Base-by-base conservation (phyloP, 2,113 vertebrate species). In the Tragelaphus strepsiceros region DNA sequence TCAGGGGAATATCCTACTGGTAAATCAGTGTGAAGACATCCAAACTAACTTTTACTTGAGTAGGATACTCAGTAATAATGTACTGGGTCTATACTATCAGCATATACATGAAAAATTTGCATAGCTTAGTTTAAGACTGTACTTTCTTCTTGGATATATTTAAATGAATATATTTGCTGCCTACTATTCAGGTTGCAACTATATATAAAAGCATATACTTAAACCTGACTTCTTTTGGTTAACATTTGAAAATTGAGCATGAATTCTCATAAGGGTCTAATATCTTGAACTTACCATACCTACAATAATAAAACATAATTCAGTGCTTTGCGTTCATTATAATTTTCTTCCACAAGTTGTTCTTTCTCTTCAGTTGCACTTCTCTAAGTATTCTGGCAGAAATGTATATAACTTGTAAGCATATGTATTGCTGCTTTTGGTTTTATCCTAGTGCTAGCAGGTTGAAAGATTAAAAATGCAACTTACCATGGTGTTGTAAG, bases 401-500 rank as follows among this genome's bases (percentile, higher is more conserved):
- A 0, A n/a, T n/a, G 12, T 11, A 0, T 39, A 4, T 74, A 26
- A 3, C 10, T 9, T n/a, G 8, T 89, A 39, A 43, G 39, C 1
- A 28, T 77, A 64, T 17, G 26, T 5, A 51, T 28, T n/a, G 74
- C 77, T 17, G 14, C 3, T 32, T 53, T 43, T 24, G 39, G 46
- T 51, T 81, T 54, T 24, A 64, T 10, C 6, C 21, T 17, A 10
- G 21, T 24, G 5, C n/a, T 51, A 46, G 35, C 67, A 77, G 32
- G 14, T 56, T 32, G 43, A 78, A 94, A 87, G 30, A 28, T 24
- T 9, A 74, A 93, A 91, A 58, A 2, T 51, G 6, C 7, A 88
- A 95, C 98, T 99, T 99, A 99, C 99, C 99, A 2, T 99, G 99
- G 84, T 99, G 99, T 88, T 99, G 99, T 92, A 99, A 98, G 96